Conservation (phyloP, 2,113 vertebrate species). For the Pelecanus crispus region DNA sequence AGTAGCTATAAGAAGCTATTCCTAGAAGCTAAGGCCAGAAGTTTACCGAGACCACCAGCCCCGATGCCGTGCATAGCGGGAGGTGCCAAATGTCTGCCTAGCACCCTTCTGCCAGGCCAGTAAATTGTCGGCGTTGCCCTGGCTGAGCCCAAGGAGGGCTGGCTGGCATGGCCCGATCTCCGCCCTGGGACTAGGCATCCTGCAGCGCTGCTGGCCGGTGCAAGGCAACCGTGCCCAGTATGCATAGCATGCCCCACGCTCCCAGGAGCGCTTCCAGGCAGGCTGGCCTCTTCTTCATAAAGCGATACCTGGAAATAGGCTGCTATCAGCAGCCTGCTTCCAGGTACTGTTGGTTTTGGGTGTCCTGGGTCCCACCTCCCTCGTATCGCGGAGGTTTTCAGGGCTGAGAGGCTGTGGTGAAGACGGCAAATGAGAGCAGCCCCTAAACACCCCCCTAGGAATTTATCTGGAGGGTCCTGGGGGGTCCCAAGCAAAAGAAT, state of each 20-base stretch:
- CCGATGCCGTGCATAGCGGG: neutral
- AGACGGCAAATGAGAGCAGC: neutral
- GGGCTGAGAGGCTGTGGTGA: neutral
- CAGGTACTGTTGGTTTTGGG: neutral
- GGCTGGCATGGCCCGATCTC: neutral
- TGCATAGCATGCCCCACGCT: neutral
- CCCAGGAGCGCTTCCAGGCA: neutral
- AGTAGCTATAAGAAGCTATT: neutral
- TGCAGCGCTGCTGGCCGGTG: neutral
- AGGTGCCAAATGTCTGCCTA: neutral
- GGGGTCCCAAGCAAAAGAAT: neutral
- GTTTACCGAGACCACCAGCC: neutral
- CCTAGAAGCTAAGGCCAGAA: neutral
- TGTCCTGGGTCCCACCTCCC: neutral
- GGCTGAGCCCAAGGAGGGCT: neutral
- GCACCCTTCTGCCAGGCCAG: neutral
- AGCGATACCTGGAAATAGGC: neutral
- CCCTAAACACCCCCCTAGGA: neutral
- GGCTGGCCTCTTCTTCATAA: neutral
- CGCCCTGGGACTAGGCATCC: neutral
- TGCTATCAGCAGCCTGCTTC: neutral
- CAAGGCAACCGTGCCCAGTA: neutral
- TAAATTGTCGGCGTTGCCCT: accelerated
- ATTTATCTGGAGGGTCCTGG: neutral
- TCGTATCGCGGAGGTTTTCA: accelerated